phyloP scores from a whole-genome alignment of 2,113 vertebrate genomes.

The Trematocara nigrifrons region DNA sequence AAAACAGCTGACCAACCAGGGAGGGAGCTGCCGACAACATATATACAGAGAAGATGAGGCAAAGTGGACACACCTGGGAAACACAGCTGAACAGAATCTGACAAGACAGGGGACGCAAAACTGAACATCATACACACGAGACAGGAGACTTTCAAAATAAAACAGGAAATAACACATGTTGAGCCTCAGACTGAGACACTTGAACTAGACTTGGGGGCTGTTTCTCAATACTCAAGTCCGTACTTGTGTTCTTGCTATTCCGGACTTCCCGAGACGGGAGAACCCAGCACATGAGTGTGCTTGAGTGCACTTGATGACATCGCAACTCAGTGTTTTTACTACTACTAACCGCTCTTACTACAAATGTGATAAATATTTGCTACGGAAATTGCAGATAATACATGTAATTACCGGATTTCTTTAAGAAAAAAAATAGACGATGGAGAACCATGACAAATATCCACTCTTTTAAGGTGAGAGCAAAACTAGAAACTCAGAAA shows the following conservation, averaged over 20 bases:
- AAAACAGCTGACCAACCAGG: neutral
- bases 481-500: neutral
- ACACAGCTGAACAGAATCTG: neutral
- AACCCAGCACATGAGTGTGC: neutral
- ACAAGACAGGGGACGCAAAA: neutral
- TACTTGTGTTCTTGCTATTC: neutral
- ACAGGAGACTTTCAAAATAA: neutral
- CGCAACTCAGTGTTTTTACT: neutral
- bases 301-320: accelerated
- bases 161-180: accelerated
- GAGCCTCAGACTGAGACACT: neutral
- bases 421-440: neutral
- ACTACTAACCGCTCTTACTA: neutral
- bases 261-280: neutral
- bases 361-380: neutral
- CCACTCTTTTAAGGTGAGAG: neutral
- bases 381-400: neutral
- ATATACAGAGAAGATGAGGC: neutral
- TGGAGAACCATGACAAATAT: neutral
- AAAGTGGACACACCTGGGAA: neutral
- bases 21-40: neutral
- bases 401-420: neutral
- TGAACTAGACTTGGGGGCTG: accelerated
- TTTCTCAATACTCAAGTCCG: neutral
- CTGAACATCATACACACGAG: accelerated